Evolutionary conservation across 2,113 vertebrate genomes (phyloP), one percentile per base, ranked within the genome.

Genomic region (Engystomops pustulosus): DNA sequence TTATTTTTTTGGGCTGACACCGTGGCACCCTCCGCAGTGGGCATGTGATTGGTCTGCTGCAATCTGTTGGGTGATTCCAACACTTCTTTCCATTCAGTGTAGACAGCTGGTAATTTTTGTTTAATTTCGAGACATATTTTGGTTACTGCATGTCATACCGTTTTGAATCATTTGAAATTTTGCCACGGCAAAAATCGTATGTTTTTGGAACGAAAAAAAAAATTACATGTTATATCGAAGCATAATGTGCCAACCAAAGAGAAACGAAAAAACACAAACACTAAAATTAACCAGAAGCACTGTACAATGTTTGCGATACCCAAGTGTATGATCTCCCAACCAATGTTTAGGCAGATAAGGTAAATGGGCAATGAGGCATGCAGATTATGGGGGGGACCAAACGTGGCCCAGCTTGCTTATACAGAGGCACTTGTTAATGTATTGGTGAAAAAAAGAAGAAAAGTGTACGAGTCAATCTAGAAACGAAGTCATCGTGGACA

Each of bases 141-240:
- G 93, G 93, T 94, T 94, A 94, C 94, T 95, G 94, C 94, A 95
- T 95, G 94, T 92, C 92, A 89, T 92, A 89, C 89, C 91, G 92
- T 94, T 94, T 93, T 88, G 91, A 93, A 93, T 93, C 90, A 93
- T 94, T 94, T 94, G 94, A 93, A 91, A 88, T 92, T 93, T 94
- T 88, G 88, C 87, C 87, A 92, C 92, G 89, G 90, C 92, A 90
- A 89, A 32, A 23, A n/a, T 17, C 30, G 30, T 12, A 89, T 90
- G 51, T 62, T 49, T 49, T 49, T 49, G 55, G 23, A 60, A 60
- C 55, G 12, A 27, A 25, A n/a, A 60, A 30, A 30, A 62, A 12
- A 55, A 27, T 30, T 53, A 79, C 72, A 69, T 69, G 62, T 78
- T 69, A 89, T 90, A 90, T 88, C 9, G 9, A 79, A 76, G 72